These are phyloP conservation scores for Paratilapia polleni DNA, from an alignment of 2,113 vertebrate species.

Conservation along the genomic window DNA sequence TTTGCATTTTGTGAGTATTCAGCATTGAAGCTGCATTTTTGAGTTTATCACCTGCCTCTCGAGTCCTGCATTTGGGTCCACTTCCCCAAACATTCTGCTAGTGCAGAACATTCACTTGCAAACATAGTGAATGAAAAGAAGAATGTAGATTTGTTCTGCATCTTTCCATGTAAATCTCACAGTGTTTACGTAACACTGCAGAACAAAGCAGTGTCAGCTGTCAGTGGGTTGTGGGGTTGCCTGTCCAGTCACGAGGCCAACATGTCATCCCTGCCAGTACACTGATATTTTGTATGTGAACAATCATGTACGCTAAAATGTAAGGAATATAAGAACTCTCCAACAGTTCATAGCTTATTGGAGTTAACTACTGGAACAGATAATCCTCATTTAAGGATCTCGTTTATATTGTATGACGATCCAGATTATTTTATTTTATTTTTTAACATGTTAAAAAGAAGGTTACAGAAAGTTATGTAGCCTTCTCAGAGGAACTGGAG, in stretches of 20 bases:
- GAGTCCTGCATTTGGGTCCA: too few relatives aligned
- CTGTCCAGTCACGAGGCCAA: neutral
- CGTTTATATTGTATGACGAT: neutral
- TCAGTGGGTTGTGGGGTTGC: neutral
- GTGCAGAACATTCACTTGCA: too few relatives aligned
- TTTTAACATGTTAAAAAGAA: constrained; percentile 8
- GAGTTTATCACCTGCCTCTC: too few relatives aligned
- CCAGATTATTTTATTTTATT: neutral
- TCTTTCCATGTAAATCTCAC: neutral
- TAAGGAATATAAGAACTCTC: neutral
- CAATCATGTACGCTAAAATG: neutral
- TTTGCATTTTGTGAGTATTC: too few relatives aligned
- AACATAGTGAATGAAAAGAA: too few relatives aligned
- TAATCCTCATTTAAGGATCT: neutral
- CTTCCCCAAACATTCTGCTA: too few relatives aligned
- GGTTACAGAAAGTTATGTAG: constrained; percentile 14
- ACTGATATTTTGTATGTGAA: neutral
- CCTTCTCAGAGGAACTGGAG: constrained; percentile 30
- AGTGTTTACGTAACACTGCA: neutral
- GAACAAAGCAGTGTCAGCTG: constrained; percentile 2
- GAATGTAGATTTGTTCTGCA: neutral
- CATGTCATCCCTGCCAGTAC: neutral
- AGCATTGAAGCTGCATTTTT: too few relatives aligned
- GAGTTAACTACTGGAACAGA: neutral
- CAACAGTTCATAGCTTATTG: neutral